Conservation (phyloP, 2,797 vertebrate species). For the Distichodus sexfasciatus region DNA sequence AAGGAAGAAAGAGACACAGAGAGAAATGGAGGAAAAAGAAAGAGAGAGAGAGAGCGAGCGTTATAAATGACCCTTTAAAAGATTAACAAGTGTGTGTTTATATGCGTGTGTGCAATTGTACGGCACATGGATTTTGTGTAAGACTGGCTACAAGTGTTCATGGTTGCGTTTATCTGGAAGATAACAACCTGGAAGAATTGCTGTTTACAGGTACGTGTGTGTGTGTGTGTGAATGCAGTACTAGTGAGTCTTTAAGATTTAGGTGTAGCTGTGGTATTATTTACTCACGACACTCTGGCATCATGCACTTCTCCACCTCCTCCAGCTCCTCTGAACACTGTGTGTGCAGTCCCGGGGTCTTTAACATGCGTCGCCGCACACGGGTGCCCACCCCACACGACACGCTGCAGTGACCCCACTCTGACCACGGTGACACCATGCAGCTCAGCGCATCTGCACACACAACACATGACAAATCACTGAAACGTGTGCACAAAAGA, state of each 20-base stretch:
- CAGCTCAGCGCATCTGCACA: slow-evolving; percentile 82
- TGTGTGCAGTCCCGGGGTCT: slow-evolving; percentile 83
- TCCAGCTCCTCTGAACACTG: slow-evolving; percentile 90
- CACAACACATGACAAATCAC: slow-evolving; percentile 8
- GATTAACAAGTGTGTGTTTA: not conserved
- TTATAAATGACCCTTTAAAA: no score
- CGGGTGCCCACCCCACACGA: slow-evolving; percentile 86
- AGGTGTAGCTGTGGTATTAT: not conserved
- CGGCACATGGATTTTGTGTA: no score
- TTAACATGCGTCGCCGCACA: slow-evolving; percentile 88
- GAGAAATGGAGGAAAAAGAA: not conserved
- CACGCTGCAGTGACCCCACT: slow-evolving; percentile 91
- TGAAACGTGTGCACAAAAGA: no score
- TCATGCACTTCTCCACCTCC: slow-evolving; percentile 93
- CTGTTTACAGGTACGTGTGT: not conserved
- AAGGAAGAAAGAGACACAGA: not conserved
- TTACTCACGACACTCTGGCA: slow-evolving; percentile 91
- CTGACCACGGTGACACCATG: slow-evolving; percentile 90
- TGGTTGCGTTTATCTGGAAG: no score
- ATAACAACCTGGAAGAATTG: no score
- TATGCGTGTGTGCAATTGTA: not conserved
- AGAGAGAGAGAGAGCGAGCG: not conserved
- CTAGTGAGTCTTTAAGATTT: not conserved
- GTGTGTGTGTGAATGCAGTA: not conserved
- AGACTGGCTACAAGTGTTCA: no score